Percentiles rank a stretch among this genome's conserved stretches.
Conservation (phyloP, 1,140 invertebrate genomes). For the Diploscapter pachys region DNA sequence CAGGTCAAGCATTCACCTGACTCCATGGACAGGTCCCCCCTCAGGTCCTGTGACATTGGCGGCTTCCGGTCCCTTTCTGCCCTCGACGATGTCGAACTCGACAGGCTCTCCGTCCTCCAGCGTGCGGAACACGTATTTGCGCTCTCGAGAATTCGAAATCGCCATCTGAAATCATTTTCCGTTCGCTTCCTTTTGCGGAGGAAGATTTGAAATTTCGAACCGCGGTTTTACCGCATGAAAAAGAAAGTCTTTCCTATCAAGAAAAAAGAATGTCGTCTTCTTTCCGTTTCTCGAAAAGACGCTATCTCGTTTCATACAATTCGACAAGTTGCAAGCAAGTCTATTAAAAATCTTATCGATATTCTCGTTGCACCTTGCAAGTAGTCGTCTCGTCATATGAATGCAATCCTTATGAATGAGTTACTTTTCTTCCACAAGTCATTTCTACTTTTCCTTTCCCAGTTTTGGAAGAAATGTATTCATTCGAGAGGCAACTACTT, state of each 20-base stretch:
- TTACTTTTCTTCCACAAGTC: too few species aligned
- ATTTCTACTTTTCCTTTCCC: too few species aligned
- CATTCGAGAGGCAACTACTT: too few species aligned
- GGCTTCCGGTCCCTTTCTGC: constrained; percentile 33
- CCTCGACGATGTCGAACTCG: constrained; percentile 34
- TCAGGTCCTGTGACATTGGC: constrained; percentile 41
- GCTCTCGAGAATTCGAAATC: constrained; percentile 26
- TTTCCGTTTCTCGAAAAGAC: too few species aligned
- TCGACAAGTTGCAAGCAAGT: too few species aligned
- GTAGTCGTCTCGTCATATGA: too few species aligned
- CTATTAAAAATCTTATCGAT: too few species aligned
- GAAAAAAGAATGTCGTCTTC: neutral
- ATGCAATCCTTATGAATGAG: too few species aligned
- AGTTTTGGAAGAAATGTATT: too few species aligned
- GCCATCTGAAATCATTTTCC: constrained; percentile 20
- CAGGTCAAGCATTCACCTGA: neutral
- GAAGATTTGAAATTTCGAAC: constrained; percentile 14
- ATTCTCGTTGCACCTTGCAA: too few species aligned
- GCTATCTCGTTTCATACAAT: too few species aligned
- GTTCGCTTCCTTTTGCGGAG: too few species aligned
- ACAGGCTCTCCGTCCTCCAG: constrained; percentile 31
- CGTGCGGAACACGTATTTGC: constrained; percentile 34
- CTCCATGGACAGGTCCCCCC: constrained; percentile 28
- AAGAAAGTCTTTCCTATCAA: constrained; percentile 20
- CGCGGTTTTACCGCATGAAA: constrained; percentile 31